A percentile compares a stretch with the other conserved stretches of the same genome.
These are phyloP conservation scores for Sebastes trivittatus DNA, from an alignment of 2,797 vertebrate species.

Conservation along the genomic window DNA sequence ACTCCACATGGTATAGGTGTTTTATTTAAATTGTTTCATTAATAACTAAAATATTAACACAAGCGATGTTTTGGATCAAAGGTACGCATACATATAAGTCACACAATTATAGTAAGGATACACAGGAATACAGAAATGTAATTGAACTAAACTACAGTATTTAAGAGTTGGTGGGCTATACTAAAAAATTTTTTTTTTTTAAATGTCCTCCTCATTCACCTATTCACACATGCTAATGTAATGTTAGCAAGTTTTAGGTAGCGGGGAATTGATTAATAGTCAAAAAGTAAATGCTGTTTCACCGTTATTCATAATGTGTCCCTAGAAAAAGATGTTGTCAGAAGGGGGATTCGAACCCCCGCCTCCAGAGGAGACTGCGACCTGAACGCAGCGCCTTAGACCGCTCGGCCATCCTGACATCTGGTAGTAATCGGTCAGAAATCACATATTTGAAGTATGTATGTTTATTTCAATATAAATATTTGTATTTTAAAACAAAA, in stretches of 20 bases:
- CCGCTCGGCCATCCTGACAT: slow-evolving; percentile 40
- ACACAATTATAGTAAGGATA: neutral
- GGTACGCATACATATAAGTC: neutral
- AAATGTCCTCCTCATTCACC: neutral
- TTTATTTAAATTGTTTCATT: neutral
- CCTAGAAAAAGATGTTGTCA: neutral
- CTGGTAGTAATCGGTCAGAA: rapidly evolving
- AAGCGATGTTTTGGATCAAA: neutral
- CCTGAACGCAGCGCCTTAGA: slow-evolving; percentile 44
- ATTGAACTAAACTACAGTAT: neutral
- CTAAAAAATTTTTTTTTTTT: neutral
- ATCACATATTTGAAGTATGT: rapidly evolving
- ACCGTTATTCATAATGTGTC: neutral
- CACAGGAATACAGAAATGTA: neutral
- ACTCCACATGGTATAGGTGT: neutral
- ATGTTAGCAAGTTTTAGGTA: neutral
- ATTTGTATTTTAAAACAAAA: too few species aligned
- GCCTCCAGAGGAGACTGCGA: slow-evolving; percentile 61
- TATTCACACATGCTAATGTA: neutral
- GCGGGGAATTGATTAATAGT: neutral
- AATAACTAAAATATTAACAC: neutral
- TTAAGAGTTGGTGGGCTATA: neutral
- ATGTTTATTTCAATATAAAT: too few species aligned
- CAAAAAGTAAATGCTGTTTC: neutral
- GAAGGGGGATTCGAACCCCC: slow-evolving; percentile 60